Evolutionary conservation across 1,140 invertebrate genomes (phyloP), one percentile per base, ranked within the genome.

Genomic region (Latrodectus geometricus): DNA sequence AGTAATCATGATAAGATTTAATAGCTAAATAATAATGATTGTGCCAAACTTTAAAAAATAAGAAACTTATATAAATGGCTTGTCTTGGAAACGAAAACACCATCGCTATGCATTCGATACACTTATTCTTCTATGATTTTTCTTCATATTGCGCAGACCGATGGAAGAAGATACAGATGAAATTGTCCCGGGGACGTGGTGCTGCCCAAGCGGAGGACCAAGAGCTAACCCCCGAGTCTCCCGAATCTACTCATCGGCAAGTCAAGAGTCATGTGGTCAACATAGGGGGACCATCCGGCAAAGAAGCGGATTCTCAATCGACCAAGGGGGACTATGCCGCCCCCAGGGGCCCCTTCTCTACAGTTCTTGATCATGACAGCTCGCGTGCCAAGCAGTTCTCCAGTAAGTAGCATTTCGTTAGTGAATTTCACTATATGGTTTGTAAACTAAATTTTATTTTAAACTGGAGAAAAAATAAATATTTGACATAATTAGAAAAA

Each of bases 281-380:
- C n/a, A 17, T 80, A 3, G 50, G 49, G 4, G 49, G 2, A 61
- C 11, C 68, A 12, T 21, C n/a, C 4, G 17, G 17, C 1, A 65
- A n/a, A 50, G 85, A 87, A 20, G 49, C 54, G 0, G 85, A 87
- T 35, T 79, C 85, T 8, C 85, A 87, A n/a, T 87, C 85, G 0
- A 87, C 85, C 9, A 74, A 54, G 23, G 85, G 85, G n/a, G 77
- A 87, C 70, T 87, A 87, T 21, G 85, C 85, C 7, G 69, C 85
- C 8, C 85, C 85, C 17, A 49, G 52, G 11, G 50, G 4, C 8
- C 12, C 20, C 7, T 61, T 61, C 54, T 9, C 56, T 20, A 52
- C 49, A n/a, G 75, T 49, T 11, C 15, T 70, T 0, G 73, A 85
- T 12, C 35, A 52, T 35, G 82, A 76, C 14, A 77, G 35, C 11